These are phyloP conservation scores for Odontothrips loti DNA, from an alignment of 2,888 invertebrate species.

Conservation along the genomic window DNA sequence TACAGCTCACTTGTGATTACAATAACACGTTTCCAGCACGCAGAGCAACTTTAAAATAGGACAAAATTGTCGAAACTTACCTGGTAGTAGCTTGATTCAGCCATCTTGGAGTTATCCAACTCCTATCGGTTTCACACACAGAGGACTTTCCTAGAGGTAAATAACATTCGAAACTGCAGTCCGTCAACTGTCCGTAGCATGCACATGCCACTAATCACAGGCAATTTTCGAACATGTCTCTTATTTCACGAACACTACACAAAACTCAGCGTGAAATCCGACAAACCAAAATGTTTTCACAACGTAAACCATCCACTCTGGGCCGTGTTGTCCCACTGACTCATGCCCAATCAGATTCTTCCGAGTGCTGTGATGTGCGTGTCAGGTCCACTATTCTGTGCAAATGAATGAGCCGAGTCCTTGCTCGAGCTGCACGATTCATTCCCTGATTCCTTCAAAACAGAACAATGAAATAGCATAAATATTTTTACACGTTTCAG, in stretches of 20 bases:
- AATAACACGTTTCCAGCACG: no score
- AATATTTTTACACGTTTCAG: no score
- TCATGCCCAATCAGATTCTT: constrained; percentile 16
- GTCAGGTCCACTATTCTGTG: background rate
- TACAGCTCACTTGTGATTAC: no score
- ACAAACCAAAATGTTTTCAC: background rate
- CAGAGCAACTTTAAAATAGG: no score
- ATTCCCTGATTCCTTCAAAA: no score
- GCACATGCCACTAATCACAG: background rate
- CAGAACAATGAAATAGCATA: no score
- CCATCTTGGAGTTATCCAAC: constrained; percentile 52
- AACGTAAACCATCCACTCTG: background rate
- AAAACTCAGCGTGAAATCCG: background rate
- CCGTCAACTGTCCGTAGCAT: background rate
- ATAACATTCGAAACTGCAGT: constrained; percentile 10
- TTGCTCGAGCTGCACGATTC: no score
- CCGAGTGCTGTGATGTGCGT: constrained; percentile 9
- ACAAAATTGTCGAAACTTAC: constrained; percentile 47
- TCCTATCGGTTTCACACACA: constrained; percentile 8
- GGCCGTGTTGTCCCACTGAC: constrained; percentile 16
- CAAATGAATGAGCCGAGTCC: no score
- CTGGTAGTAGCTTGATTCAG: constrained; percentile 62
- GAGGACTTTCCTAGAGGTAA: background rate
- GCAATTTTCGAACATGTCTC: background rate
- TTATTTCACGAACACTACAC: background rate